Conservation (phyloP, 92 coral and sea anemone genomes). For the Siderastrea radians region DNA sequence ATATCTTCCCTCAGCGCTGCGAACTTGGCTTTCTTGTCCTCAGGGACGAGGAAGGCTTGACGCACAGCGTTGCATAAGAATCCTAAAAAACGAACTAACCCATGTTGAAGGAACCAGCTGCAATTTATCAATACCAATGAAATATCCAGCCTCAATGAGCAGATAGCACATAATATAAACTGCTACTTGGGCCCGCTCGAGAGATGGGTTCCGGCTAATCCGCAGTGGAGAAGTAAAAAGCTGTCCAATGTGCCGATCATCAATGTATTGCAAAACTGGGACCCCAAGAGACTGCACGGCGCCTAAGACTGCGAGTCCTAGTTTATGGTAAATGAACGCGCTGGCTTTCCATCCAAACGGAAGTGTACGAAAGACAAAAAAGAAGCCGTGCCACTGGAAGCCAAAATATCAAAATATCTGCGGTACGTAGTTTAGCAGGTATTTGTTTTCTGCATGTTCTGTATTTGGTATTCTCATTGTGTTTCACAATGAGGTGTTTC, state of each 20-base stretch:
- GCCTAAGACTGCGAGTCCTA: not conserved
- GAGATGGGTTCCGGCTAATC: not conserved
- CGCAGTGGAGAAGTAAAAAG: not conserved
- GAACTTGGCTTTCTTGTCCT: constrained; percentile 41
- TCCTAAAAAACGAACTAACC: constrained; percentile 54
- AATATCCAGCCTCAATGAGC: too few species aligned
- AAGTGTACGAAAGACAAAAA: constrained; percentile 29
- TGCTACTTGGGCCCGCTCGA: not conserved
- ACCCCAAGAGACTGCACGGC: constrained; percentile 47
- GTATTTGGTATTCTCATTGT: too few species aligned
- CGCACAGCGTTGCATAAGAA: constrained; percentile 38
- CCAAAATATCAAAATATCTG: too few species aligned
- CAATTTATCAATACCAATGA: not conserved
- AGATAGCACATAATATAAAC: constrained; percentile 15
- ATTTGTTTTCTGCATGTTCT: too few species aligned
- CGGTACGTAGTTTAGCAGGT: too few species aligned
- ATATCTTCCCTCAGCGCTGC: constrained; percentile 14
- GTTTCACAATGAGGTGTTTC: too few species aligned
- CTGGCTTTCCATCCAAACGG: constrained; percentile 33
- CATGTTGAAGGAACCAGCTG: constrained; percentile 36
- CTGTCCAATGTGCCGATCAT: constrained; percentile 2
- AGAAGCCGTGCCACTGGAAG: not conserved
- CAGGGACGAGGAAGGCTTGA: constrained; percentile 60
- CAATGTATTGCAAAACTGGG: constrained; percentile 33
- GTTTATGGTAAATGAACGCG: too few species aligned